These are phyloP conservation scores for Morphnarchus princeps DNA, from an alignment of 2,113 vertebrate species.

Conservation along the genomic window DNA sequence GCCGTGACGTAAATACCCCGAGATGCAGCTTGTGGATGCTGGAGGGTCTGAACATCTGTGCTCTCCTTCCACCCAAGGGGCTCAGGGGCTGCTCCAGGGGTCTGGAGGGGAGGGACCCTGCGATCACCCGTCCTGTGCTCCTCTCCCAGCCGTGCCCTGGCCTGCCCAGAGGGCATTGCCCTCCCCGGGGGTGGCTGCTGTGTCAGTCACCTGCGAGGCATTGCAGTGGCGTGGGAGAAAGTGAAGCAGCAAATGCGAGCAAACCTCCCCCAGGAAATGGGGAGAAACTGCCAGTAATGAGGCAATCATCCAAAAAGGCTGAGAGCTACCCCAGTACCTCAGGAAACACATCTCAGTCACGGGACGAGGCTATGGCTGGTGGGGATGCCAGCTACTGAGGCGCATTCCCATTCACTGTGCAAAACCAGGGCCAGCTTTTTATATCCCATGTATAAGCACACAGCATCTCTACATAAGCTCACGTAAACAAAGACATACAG, in stretches of 20 bases:
- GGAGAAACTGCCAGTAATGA: neutral
- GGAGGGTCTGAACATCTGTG: neutral
- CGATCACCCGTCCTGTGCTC: fast-evolving
- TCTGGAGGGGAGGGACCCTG: neutral
- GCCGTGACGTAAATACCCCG: fast-evolving
- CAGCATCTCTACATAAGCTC: neutral
- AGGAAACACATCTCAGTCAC: neutral
- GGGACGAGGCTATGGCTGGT: fast-evolving
- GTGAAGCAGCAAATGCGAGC: fast-evolving
- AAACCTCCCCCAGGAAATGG: neutral
- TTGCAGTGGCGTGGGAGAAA: fast-evolving
- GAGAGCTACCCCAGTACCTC: neutral
- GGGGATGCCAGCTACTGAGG: neutral
- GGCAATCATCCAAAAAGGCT: neutral
- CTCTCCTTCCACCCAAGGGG: neutral
- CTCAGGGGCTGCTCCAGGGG: neutral
- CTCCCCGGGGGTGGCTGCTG: neutral
- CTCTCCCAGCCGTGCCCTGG: fast-evolving
- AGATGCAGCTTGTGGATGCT: fast-evolving
- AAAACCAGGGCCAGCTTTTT: neutral
- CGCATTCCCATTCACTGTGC: fast-evolving
- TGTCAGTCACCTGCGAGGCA: neutral
- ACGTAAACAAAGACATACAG: neutral
- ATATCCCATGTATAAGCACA: neutral
- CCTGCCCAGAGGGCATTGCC: neutral